These are phyloP conservation scores for Zhuqinia jingwanae DNA, from an alignment of 2,888 invertebrate species.

Conservation along the genomic window DNA sequence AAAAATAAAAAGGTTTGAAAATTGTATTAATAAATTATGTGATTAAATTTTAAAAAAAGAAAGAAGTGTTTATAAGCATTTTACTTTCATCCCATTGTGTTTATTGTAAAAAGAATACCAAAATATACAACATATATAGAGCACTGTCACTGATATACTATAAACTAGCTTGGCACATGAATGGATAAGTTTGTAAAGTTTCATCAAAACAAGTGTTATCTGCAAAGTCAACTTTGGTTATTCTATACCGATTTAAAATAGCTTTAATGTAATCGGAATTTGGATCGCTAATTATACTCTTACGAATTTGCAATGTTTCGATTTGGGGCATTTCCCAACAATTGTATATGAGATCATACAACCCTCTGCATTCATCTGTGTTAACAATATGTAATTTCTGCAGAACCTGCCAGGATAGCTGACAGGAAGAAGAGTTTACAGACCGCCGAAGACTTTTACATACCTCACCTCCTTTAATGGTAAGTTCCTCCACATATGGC, in stretches of 20 bases:
- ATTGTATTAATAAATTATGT: too few relatives aligned
- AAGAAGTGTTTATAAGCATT: background rate
- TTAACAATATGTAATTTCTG: constrained; percentile 46
- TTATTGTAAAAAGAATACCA: background rate
- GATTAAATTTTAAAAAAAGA: too few relatives aligned
- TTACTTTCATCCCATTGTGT: background rate
- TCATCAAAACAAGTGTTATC: constrained; percentile 65
- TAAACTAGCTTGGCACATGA: constrained; percentile 46
- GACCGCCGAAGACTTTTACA: constrained; percentile 53
- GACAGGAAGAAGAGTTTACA: constrained; percentile 2
- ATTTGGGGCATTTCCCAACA: constrained; percentile 65
- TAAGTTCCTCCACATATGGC: constrained; percentile 62
- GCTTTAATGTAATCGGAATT: constrained; percentile 62
- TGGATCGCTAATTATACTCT: constrained; percentile 39
- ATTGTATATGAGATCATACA: constrained; percentile 62
- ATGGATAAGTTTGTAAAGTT: constrained; percentile 44
- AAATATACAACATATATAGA: background rate
- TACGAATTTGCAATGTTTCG: constrained; percentile 47
- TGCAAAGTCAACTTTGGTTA: constrained; percentile 62
- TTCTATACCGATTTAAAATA: constrained; percentile 56
- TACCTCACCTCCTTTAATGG: constrained; percentile 45
- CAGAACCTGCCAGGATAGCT: constrained; percentile 51
- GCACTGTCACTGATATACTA: background rate
- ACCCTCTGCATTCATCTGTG: constrained; percentile 48
- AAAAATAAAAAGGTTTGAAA: too few relatives aligned